Evolutionary conservation across 2,113 vertebrate species (phyloP).

Genomic region (Diadophis punctatus): DNA sequence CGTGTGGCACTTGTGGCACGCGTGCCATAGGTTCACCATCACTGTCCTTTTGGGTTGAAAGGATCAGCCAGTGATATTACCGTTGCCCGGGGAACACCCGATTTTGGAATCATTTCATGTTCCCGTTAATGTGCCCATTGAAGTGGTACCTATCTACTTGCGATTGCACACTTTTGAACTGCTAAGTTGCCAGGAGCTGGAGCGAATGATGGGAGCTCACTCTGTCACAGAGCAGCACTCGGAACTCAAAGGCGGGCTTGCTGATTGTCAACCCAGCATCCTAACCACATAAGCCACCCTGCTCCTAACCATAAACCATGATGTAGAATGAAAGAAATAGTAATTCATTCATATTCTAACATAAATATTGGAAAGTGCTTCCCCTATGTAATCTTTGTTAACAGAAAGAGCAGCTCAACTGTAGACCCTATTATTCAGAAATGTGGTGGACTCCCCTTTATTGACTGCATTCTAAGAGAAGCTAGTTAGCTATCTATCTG

Average conservation of each 20-base stretch:
- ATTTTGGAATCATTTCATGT: background rate
- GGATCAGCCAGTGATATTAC: background rate
- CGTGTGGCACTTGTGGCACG: no score
- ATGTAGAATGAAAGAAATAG: background rate
- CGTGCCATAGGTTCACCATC: no score
- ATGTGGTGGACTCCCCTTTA: background rate
- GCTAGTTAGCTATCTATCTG: background rate
- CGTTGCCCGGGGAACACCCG: no score
- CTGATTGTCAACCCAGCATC: background rate
- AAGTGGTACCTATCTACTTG: background rate
- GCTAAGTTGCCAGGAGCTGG: background rate
- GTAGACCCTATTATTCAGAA: background rate
- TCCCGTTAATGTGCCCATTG: background rate
- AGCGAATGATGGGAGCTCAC: background rate
- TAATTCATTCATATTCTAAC: background rate
- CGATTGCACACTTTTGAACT: background rate
- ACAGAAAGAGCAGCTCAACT: background rate
- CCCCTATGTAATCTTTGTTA: background rate
- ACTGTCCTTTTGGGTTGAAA: background rate
- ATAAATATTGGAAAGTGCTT: background rate
- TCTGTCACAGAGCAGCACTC: background rate
- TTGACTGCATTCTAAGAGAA: background rate
- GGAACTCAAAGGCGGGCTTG: background rate
- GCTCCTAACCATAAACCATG: background rate
- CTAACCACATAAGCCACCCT: background rate